A percentile compares a stretch with the other conserved stretches of the same genome.
Evolutionary conservation across 2,797 vertebrate genomes (phyloP).

Genomic region (Periparus ater): DNA sequence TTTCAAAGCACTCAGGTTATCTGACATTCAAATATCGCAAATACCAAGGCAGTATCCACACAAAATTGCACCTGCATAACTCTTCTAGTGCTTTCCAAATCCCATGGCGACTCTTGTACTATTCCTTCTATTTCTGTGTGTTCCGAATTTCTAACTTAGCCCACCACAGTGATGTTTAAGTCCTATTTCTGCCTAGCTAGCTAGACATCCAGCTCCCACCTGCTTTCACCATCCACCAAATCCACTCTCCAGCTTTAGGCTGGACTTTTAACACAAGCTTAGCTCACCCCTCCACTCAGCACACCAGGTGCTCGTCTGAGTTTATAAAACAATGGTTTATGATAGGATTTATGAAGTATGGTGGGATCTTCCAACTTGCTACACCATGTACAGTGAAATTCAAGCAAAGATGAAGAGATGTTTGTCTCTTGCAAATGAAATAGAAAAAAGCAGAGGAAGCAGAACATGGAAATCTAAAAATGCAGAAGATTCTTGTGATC

Average conservation of each 20-base stretch:
- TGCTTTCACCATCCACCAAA: neutral
- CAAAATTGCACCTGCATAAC: neutral
- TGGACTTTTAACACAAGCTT: neutral
- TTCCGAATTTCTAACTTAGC: neutral
- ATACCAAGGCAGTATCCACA: neutral
- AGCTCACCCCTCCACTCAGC: neutral
- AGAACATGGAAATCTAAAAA: neutral
- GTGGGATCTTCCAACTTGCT: neutral
- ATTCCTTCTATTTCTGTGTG: neutral
- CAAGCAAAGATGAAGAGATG: neutral
- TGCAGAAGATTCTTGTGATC: neutral
- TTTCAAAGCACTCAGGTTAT: neutral
- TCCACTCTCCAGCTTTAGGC: neutral
- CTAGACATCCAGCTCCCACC: neutral
- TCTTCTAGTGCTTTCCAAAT: neutral
- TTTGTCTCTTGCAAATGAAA: neutral
- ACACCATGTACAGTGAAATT: neutral
- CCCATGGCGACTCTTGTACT: rapidly evolving
- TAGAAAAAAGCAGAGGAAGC: neutral
- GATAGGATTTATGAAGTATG: neutral
- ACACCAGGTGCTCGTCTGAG: neutral
- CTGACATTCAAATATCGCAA: neutral
- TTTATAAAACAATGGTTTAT: neutral
- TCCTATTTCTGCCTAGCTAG: neutral
- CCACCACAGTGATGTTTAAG: neutral